A percentile compares a stretch with the other conserved stretches of the same genome.
phyloP scores from a whole-genome alignment of 2,113 vertebrate genomes.

The Pyrgilauda ruficollis region DNA sequence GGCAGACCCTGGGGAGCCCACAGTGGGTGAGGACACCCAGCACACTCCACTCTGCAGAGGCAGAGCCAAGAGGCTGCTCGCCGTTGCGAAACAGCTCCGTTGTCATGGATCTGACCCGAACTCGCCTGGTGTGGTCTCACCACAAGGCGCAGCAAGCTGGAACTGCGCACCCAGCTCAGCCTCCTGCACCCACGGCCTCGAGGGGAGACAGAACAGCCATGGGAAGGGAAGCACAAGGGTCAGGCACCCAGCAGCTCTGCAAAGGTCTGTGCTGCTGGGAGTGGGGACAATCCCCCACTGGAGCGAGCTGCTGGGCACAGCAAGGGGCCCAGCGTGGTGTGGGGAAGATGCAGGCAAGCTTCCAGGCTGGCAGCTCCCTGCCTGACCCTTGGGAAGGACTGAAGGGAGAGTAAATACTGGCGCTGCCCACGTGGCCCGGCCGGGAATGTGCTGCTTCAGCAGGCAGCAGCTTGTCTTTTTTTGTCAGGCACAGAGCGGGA shows the following conservation, averaged over 20 bases:
- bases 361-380: conserved; percentile 31
- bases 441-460: conserved; percentile 60
- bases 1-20: not conserved
- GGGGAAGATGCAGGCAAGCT: not conserved
- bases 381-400: conserved; percentile 42
- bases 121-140: not conserved
- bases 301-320: not conserved
- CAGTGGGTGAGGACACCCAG: not conserved
- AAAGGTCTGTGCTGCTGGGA: not conserved
- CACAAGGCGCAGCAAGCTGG: not conserved
- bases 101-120: conserved; percentile 8
- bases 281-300: accelerated
- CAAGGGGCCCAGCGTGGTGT: not conserved
- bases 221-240: not conserved
- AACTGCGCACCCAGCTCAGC: not conserved
- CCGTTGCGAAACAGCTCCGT: not conserved
- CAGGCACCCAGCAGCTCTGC: not conserved
- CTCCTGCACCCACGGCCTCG: not conserved
- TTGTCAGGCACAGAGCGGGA: not conserved
- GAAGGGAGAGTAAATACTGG: conserved; percentile 14
- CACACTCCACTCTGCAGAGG: not conserved
- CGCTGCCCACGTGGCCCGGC: not conserved
- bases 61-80: not conserved
- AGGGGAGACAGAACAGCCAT: not conserved
- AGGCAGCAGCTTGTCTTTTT: conserved; percentile 44